Evolutionary conservation across 2,797 vertebrate genomes (phyloP), one percentile per base, ranked within the genome.

Genomic region (Thripadectes ignobilis): DNA sequence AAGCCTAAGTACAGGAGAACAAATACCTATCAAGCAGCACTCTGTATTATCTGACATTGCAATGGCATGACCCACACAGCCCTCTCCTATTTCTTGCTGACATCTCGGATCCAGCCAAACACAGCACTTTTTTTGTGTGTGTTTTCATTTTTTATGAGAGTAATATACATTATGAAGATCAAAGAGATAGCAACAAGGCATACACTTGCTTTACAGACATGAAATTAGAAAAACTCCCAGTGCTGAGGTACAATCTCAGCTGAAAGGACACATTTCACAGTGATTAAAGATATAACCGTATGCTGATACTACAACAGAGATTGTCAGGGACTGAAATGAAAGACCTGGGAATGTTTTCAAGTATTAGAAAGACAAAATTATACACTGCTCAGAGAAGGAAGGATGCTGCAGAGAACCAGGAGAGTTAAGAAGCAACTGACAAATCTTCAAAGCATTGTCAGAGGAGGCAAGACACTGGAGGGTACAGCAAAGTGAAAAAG

Each of bases 21-120:
- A 62, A 88, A 73, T 5, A 59, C 74, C 59, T n/a, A 77, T 36
- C 88, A 43, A 88, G 82, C 66, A 95, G 89, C 86, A 84, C 85
- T 68, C 81, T 3, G 0, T 23, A 9, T 75, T 92, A 94, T 80
- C 89, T 94, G 89, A 89, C 92, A 89, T 10, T 62, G 75, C 92
- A 48, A 22, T 7, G 36, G 49, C 58, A 65, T 59, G 87, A 85
- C 91, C 92, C 86, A 66, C 67, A 46, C 65, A 88, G 54, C 21
- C 58, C 65, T 92, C 91, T 89, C 81, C 54, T 68, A 22, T 89
- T 97, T 92, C 95, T 78, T 72, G 81, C 82, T 84, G 82, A 89
- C 58, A 14, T 93, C 69, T 88, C 81, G 88, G 80, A 88, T 62
- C 32, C 17, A 88, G 72, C 23, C 85, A 89, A 92, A 91, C 15